Evolutionary conservation across 2,888 invertebrate genomes (phyloP).

Genomic region (Melanotus villosus): DNA sequence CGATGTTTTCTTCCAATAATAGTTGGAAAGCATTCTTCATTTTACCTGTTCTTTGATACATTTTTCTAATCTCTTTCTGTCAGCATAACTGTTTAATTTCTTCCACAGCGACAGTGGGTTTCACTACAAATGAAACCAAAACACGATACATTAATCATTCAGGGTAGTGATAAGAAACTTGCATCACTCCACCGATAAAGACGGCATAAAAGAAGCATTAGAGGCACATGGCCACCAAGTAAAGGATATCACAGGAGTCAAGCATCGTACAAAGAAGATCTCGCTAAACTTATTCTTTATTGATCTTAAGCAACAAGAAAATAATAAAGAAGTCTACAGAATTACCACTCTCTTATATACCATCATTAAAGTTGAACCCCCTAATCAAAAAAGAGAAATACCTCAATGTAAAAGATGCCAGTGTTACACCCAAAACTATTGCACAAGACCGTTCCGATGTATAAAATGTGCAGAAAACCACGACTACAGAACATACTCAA

Average conservation of each 20-base stretch:
- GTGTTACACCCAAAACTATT: background rate
- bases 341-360: background rate
- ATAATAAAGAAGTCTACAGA: background rate
- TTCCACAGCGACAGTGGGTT: too few species aligned
- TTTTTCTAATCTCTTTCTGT: too few species aligned
- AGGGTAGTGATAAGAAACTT: background rate
- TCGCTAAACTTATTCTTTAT: too few species aligned
- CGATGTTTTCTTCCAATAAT: too few species aligned
- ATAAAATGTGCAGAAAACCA: background rate
- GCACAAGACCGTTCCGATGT: background rate
- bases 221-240: background rate
- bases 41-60: too few species aligned
- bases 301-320: background rate
- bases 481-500: too few species aligned
- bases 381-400: background rate
- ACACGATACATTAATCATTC: too few species aligned
- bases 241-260: background rate
- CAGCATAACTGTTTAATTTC: too few species aligned
- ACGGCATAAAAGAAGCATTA: background rate
- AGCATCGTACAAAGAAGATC: background rate
- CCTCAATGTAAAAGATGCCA: constrained; percentile 26
- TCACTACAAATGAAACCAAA: too few species aligned
- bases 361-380: background rate
- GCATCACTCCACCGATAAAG: background rate
- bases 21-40: too few species aligned